Conservation (phyloP, 2,888 invertebrate genomes). For the Callinectes sapidus region DNA sequence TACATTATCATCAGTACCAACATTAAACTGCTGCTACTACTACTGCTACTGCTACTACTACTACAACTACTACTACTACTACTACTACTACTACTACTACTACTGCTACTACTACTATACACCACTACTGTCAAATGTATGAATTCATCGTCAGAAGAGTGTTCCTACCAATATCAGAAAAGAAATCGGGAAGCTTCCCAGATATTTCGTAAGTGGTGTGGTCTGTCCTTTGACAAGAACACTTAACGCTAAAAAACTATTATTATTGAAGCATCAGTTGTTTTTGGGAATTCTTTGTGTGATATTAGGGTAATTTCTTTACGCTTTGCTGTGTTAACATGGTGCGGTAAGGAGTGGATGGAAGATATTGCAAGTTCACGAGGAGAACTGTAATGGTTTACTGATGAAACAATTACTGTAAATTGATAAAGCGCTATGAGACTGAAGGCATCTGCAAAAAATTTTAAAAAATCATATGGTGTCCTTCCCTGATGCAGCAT, state of each 20-base stretch:
- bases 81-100: neutral
- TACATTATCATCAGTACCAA: neutral
- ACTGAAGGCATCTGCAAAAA: neutral
- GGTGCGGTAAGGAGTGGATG: too few species aligned
- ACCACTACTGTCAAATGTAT: too few species aligned
- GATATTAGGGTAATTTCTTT: too few species aligned
- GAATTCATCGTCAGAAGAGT: neutral
- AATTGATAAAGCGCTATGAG: neutral
- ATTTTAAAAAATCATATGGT: neutral
- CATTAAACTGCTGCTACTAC: neutral
- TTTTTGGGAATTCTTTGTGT: too few species aligned
- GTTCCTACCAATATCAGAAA: neutral
- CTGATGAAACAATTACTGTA: neutral
- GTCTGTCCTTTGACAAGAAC: too few species aligned
- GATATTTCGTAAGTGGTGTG: neutral
- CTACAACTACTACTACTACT: neutral
- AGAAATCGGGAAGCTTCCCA: neutral
- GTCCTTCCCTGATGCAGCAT: neutral
- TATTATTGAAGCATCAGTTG: too few species aligned
- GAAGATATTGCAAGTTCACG: too few species aligned
- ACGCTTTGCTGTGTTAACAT: too few species aligned
- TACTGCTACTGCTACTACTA: neutral
- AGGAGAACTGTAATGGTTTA: too few species aligned
- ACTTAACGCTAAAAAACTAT: too few species aligned
- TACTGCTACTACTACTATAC: neutral